Evolutionary conservation across 1,140 invertebrate species (phyloP).

Genomic region (Copidosoma floridanum): DNA sequence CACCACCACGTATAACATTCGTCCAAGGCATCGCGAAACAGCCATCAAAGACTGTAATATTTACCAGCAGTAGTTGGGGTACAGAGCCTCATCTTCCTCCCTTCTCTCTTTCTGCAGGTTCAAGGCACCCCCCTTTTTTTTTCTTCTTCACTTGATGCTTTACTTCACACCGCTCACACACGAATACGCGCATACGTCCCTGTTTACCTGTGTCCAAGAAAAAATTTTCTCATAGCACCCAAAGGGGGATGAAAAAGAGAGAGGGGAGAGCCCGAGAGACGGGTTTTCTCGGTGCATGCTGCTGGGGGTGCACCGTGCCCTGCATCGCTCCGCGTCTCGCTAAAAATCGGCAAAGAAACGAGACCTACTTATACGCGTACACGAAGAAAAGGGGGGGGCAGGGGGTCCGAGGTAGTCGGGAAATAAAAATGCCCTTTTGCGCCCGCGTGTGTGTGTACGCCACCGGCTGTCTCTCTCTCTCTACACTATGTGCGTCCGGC

Average conservation of each 20-base stretch:
- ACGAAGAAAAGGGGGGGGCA: not conserved
- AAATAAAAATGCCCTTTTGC: not conserved
- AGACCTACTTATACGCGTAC: not conserved
- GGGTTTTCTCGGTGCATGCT: slow-evolving; percentile 17
- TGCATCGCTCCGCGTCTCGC: not conserved
- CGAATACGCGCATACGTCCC: not conserved
- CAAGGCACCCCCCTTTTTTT: no score
- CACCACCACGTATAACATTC: slow-evolving; percentile 1
- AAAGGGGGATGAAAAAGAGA: no score
- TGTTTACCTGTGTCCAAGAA: slow-evolving; percentile 8
- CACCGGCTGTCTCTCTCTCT: slow-evolving; percentile 15
- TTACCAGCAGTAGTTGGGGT: no score
- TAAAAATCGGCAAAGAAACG: slow-evolving; percentile 2
- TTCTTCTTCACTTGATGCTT: no score
- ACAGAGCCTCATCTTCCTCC: no score
- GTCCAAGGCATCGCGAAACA: no score
- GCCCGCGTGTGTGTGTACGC: not conserved
- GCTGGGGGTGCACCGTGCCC: slow-evolving; percentile 14
- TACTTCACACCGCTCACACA: no score
- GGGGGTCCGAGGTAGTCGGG: not conserved
- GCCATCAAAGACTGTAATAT: no score
- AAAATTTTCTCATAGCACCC: slow-evolving; percentile 28
- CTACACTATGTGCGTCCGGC: slow-evolving; percentile 18
- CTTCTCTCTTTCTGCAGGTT: slow-evolving; percentile 10
- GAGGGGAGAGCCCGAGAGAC: not conserved